These are phyloP conservation scores for Etheostoma cragini DNA, from an alignment of 2,113 vertebrate species.

Conservation along the genomic window DNA sequence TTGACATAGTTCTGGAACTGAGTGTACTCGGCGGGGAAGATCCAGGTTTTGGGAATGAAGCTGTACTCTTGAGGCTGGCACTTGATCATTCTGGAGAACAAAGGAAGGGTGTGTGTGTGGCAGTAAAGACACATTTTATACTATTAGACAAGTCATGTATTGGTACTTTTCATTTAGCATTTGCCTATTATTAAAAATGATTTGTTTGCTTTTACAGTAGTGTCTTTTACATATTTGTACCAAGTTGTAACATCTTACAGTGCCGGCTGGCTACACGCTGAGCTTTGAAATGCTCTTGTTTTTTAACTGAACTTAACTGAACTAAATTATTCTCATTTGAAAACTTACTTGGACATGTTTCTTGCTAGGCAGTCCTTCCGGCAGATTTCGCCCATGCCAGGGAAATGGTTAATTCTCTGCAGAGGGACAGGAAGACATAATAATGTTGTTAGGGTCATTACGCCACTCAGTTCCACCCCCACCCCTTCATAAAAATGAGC, in stretches of 20 bases:
- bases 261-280: constrained; percentile 11
- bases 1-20: constrained; percentile 98
- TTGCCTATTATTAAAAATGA: background rate
- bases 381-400: constrained; percentile 99
- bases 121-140: constrained; percentile 3
- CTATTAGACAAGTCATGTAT: constrained; percentile 1
- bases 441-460: constrained; percentile 81
- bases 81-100: constrained; percentile 92
- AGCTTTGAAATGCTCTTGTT: constrained; percentile 27
- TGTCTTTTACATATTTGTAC: constrained; percentile 22
- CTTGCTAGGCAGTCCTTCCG: constrained; percentile 98
- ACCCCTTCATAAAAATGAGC: constrained; percentile 77
- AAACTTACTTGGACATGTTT: constrained; percentile 99
- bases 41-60: constrained; percentile 97
- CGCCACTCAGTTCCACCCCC: constrained; percentile 79
- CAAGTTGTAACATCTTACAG: constrained; percentile 23
- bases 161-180: constrained; percentile 7
- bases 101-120: background rate
- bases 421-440: constrained; percentile 82
- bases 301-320: constrained; percentile 3
- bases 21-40: constrained; percentile 96
- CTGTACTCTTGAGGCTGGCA: constrained; percentile 95
- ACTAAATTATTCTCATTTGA: constrained; percentile 25
- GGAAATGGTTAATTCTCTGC: constrained; percentile 99
- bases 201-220: constrained; percentile 4